Base-by-base conservation (phyloP, 2,888 invertebrate genomes). In the Drosophila neonasuta region DNA sequence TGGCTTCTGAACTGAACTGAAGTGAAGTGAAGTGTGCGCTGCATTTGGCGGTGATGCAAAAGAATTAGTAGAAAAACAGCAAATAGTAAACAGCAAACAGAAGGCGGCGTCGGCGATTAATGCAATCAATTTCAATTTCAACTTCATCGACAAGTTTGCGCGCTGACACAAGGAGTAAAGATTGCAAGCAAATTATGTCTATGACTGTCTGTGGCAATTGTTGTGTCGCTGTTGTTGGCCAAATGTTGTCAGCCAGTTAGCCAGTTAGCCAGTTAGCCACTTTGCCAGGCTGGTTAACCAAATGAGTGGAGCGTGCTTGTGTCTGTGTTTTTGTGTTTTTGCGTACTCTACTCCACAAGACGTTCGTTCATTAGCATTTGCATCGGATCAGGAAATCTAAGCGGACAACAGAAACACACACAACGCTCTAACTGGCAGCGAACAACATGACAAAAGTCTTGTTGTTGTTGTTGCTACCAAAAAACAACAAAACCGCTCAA, bases 361-460 rank as follows among this genome's bases (percentile, higher is more conserved):
- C 55, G 49, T 56, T 56, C 49, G 49, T 56, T 56, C 49, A 61
- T 61, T 66, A 49, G 61, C 61, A 56, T 66, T 61, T 41, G 67
- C 34, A 63, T 72, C 68, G 41, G 41, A 68, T 41, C 77, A 58
- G 74, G 77, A 74, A 74, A 74, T 74, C 68, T 68, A 13, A 9
- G 24, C 30, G 20, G 46, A 58, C 46, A 58, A 42, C 17, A n/a
- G 36, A 36, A 11, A 41, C 32, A 41, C 48, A 30, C 32, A 41
- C 48, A 29, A 34, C 34, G 34, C 11, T 24, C 24, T 24, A 24
- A 49, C 30, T 41, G 30, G 4, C 36, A 54, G 39, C 48, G 48
- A 50, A 42, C 50, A 59, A 48, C 61, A 55, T 30, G 46, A 56
- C 67, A 46, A 69, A 24, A 24, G 24, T 24, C 24, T 24, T 24